Evolutionary conservation across 2,113 vertebrate species (phyloP).

Genomic region (Agapornis roseicollis): DNA sequence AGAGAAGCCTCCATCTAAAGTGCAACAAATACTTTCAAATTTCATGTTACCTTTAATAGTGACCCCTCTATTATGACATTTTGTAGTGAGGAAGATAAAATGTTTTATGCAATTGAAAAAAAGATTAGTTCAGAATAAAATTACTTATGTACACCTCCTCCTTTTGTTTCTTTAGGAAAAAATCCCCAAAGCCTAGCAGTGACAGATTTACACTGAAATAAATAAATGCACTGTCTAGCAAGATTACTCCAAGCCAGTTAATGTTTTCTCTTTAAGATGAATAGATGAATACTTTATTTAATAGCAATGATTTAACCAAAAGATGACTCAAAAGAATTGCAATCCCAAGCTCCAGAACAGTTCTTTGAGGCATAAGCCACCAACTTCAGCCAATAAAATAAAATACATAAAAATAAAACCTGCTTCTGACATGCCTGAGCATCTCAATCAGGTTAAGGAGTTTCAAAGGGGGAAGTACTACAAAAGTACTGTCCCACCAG

Average conservation of each 20-base stretch:
- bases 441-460: background rate
- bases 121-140: background rate
- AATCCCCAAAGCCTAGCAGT: background rate
- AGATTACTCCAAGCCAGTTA: background rate
- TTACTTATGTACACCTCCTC: background rate
- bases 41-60: background rate
- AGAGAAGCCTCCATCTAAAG: background rate
- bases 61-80: background rate
- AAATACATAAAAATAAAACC: background rate
- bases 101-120: background rate
- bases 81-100: background rate
- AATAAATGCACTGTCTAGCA: background rate
- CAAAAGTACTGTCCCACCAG: background rate
- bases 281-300: background rate
- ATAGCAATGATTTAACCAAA: background rate
- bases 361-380: background rate
- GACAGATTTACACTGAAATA: background rate
- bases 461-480: background rate
- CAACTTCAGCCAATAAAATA: background rate
- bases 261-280: background rate
- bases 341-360: background rate
- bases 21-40: background rate
- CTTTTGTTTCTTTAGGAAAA: background rate
- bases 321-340: conserved; percentile 9
- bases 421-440: background rate